phyloP scores from a whole-genome alignment of 2,888 invertebrate species.

The Pseudolycoriella hygida region DNA sequence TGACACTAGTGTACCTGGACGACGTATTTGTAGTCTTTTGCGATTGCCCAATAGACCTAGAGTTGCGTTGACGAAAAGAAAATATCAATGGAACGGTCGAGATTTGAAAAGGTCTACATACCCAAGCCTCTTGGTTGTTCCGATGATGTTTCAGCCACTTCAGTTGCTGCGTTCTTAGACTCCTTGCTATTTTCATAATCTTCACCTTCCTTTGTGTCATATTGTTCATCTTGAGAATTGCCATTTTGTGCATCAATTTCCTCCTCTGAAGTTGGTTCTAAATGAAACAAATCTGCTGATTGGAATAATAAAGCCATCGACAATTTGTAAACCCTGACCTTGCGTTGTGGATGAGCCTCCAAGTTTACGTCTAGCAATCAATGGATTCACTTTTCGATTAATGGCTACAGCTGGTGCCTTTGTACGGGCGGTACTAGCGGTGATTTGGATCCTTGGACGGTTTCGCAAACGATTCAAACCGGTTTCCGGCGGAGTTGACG shows the following conservation, averaged over 20 bases:
- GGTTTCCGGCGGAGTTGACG: constrained; percentile 11
- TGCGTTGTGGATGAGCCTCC: constrained; percentile 22
- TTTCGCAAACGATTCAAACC: constrained; percentile 25
- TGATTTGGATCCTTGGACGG: constrained; percentile 24
- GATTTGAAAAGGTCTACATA: constrained; percentile 1
- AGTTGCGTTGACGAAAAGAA: not conserved
- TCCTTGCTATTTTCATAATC: constrained; percentile 19
- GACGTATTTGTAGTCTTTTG: constrained; percentile 42
- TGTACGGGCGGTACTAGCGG: constrained; percentile 1
- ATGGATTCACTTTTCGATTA: constrained; percentile 25
- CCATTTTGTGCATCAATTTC: not conserved
- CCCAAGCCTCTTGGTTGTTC: constrained; percentile 40
- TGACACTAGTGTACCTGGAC: constrained; percentile 30
- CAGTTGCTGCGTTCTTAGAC: constrained; percentile 27
- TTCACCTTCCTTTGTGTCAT: constrained; percentile 23
- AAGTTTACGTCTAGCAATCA: constrained; percentile 23
- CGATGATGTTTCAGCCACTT: constrained; percentile 31
- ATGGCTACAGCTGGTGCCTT: constrained; percentile 9
- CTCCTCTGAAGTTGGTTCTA: not conserved
- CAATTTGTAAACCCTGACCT: constrained; percentile 12
- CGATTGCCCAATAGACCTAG: constrained; percentile 48
- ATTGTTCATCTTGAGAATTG: constrained; percentile 17
- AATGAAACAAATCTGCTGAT: not conserved
- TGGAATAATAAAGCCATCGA: too few relatives aligned
- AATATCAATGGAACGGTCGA: not conserved